Base-by-base conservation (phyloP, 1,140 invertebrate species). In the Ooceraea biroi region DNA sequence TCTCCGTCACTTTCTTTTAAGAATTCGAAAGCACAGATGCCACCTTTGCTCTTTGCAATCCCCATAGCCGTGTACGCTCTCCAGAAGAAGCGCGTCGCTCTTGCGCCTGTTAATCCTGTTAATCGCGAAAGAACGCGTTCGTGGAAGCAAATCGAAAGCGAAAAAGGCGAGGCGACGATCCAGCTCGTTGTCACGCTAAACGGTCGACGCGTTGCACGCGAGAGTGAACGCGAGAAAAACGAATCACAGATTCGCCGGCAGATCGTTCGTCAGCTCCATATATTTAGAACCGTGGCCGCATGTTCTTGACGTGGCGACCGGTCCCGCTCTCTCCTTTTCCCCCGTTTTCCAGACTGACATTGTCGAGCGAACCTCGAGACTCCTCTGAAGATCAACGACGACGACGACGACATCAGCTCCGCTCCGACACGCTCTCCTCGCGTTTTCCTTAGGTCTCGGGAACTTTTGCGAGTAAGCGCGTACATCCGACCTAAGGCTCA, bases 271-370 rank as follows among this genome's bases (percentile, higher is more conserved):
- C 84, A 57, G 76, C 61, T 22, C 44, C 7, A 68, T 90, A 87
- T 90, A 90, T 90, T 90, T 90, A 89, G 88, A 36, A 90, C 25
- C 50, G 14, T 55, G 85, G 80, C 55, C n/a, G 36, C 61, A 5
- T 61, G 55, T 44, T 36, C 46, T 63, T n/a, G 41, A 30, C 19
- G 10, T 36, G 25, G 27, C 22, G 11, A 11, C 12, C 22, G 3
- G 12, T 19, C 14, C 12, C 3, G 3, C 8, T n/a, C 27, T 46
- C 36, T 61, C 22, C 22, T 36, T 58, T 57, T 8, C 57, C n/a
- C 22, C 65, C 12, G 44, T 22, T 66, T 11, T 63, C 17, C 25
- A 48, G 11, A 3, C 48, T 69, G n/a, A 44, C 52, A 57, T 80
- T 19, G 30, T 48, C 68, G 44, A 52, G 8, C 22, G 25, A 22